A percentile compares a stretch with the other conserved stretches of the same genome.
These are phyloP conservation scores for Turnix velox DNA, from an alignment of 2,113 vertebrate genomes.

Conservation along the genomic window DNA sequence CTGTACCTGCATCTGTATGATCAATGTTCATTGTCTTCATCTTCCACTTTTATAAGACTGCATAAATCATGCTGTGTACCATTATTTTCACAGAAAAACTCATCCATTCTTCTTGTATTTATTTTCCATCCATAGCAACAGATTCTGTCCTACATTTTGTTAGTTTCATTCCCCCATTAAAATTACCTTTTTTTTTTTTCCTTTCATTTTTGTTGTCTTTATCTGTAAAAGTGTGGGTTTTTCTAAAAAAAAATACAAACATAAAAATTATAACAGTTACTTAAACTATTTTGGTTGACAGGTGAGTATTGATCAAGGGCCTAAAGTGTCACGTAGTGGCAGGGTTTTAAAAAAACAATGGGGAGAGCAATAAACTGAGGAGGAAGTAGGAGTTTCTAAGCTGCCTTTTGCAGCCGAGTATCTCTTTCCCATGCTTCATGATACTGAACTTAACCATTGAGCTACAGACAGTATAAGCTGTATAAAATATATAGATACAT, in stretches of 20 bases:
- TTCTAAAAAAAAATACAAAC: neutral
- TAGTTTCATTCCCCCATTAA: neutral
- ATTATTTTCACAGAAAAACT: neutral
- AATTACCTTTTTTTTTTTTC: neutral
- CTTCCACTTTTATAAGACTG: neutral
- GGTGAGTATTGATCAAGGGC: neutral
- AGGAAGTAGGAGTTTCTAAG: neutral
- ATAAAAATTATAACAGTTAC: neutral
- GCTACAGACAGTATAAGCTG: neutral
- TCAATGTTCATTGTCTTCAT: neutral
- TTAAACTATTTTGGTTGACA: neutral
- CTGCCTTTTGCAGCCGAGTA: neutral
- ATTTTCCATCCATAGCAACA: neutral
- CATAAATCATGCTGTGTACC: neutral
- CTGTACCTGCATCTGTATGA: neutral
- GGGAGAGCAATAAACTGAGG: neutral
- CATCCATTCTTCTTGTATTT: neutral
- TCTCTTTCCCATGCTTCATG: neutral
- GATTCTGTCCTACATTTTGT: slow-evolving; percentile 1
- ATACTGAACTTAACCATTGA: neutral
- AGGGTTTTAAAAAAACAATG: neutral
- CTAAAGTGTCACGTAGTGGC: neutral
- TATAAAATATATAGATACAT: too few relatives aligned
- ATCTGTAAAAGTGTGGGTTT: neutral
- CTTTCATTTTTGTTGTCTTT: neutral